phyloP scores from a whole-genome alignment of 2,888 invertebrate species.

The Mayetiola destructor region DNA sequence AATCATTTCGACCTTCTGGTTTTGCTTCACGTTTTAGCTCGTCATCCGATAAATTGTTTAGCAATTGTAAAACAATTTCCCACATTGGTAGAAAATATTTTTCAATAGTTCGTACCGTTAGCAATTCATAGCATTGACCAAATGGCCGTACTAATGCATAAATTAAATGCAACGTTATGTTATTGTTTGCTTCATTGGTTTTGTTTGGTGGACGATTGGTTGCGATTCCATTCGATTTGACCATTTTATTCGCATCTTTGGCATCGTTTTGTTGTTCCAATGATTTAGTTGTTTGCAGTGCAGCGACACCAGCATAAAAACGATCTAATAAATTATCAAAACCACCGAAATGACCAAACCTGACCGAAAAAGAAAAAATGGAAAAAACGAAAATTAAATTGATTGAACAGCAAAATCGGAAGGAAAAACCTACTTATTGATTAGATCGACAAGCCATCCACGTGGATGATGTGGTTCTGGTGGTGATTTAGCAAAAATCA shows the following conservation, averaged over 20 bases:
- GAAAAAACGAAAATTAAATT: neutral
- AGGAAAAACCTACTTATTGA: constrained; percentile 50
- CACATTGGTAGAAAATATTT: constrained; percentile 85
- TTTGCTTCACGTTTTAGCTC: constrained; percentile 92
- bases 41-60: constrained; percentile 87
- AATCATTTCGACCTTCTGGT: constrained; percentile 87
- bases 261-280: constrained; percentile 21
- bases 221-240: neutral
- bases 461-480: constrained; percentile 71
- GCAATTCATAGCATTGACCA: constrained; percentile 79
- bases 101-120: constrained; percentile 78
- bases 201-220: constrained; percentile 17
- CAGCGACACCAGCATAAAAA: constrained; percentile 58
- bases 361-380: constrained; percentile 25
- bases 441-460: constrained; percentile 92
- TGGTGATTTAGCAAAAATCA: constrained; percentile 44
- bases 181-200: constrained; percentile 13
- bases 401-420: neutral
- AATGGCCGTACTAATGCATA: constrained; percentile 77
- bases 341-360: constrained; percentile 80
- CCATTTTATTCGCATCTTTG: neutral
- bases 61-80: constrained; percentile 79
- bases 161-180: constrained; percentile 57
- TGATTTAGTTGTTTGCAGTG: constrained; percentile 40
- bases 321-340: constrained; percentile 73